Percentiles rank a stretch among this genome's conserved stretches.
Evolutionary conservation across 2,888 invertebrate species (phyloP).

Genomic region (Sphecodes monilicornis): DNA sequence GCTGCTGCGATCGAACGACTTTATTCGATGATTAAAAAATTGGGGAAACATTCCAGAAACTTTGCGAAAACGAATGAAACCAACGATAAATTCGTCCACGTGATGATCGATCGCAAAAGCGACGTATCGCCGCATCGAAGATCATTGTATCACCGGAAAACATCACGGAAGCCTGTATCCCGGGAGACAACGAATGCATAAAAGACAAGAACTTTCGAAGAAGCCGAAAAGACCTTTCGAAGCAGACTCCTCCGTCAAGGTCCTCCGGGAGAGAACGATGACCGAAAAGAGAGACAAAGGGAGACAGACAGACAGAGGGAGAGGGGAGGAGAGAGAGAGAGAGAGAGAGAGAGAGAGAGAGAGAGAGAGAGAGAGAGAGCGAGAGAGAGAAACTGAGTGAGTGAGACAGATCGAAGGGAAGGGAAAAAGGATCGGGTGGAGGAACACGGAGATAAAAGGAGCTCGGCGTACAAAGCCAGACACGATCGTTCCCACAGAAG

Average conservation of each 20-base stretch:
- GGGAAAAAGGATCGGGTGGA: constrained; percentile 11
- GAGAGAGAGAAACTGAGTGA: constrained; percentile 12
- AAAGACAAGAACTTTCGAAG: constrained; percentile 56
- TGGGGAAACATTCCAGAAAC: neutral
- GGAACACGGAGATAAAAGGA: constrained; percentile 29
- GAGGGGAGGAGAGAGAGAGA: neutral
- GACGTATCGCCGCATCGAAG: constrained; percentile 6
- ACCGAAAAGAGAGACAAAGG: constrained; percentile 52
- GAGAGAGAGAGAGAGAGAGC: constrained; percentile 30
- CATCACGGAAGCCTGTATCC: constrained; percentile 39
- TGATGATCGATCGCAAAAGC: constrained; percentile 14
- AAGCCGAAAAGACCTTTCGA: constrained; percentile 59
- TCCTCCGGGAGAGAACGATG: constrained; percentile 66
- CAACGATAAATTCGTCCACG: constrained; percentile 37
- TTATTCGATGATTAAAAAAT: too few species aligned
- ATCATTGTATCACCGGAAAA: neutral
- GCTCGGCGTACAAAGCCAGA: constrained; percentile 42
- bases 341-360: constrained; percentile 31
- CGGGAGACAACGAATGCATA: constrained; percentile 42
- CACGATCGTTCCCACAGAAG: constrained; percentile 61
- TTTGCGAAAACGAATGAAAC: neutral
- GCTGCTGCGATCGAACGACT: too few species aligned
- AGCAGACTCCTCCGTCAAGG: constrained; percentile 63
- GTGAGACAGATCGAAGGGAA: constrained; percentile 25
- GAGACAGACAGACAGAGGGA: neutral